Percentiles rank a stretch among this genome's conserved stretches.
These are phyloP conservation scores for Platypus cylindrus DNA, from an alignment of 2,888 invertebrate species.

Conservation along the genomic window DNA sequence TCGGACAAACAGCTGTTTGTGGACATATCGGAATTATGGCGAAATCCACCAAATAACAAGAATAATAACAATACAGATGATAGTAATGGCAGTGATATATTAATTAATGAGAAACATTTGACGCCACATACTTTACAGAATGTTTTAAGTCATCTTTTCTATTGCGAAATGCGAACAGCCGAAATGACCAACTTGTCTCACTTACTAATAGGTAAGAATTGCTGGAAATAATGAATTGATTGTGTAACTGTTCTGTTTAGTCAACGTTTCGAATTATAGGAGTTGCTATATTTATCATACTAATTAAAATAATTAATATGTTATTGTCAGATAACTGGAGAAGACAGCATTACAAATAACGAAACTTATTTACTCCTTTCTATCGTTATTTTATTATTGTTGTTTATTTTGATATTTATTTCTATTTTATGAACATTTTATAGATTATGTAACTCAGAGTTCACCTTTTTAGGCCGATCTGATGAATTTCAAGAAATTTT, in stretches of 20 bases:
- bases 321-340: not conserved
- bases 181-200: slow-evolving; percentile 14
- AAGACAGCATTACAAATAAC: no score
- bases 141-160: slow-evolving; percentile 9
- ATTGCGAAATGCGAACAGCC: slow-evolving; percentile 7
- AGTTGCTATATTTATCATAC: not conserved
- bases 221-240: not conserved
- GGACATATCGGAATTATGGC: slow-evolving; percentile 11
- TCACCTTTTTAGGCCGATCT: slow-evolving; percentile 6
- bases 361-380: not conserved
- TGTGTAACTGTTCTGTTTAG: not conserved
- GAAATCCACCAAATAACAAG: slow-evolving; percentile 4
- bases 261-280: not conserved
- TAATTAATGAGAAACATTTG: slow-evolving; percentile 7
- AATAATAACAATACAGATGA: not conserved
- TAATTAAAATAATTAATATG: not conserved
- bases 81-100: slow-evolving; percentile 4
- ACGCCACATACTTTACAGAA: slow-evolving; percentile 8
- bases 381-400: not conserved
- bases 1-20: not conserved
- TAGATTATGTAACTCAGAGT: no score
- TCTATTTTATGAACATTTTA: no score
- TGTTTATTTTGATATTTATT: no score
- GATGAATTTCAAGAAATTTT: slow-evolving; percentile 15
- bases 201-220: slow-evolving; percentile 8